Evolutionary conservation across 1,140 invertebrate species (phyloP).

Genomic region (Gonatopus flavifemur): DNA sequence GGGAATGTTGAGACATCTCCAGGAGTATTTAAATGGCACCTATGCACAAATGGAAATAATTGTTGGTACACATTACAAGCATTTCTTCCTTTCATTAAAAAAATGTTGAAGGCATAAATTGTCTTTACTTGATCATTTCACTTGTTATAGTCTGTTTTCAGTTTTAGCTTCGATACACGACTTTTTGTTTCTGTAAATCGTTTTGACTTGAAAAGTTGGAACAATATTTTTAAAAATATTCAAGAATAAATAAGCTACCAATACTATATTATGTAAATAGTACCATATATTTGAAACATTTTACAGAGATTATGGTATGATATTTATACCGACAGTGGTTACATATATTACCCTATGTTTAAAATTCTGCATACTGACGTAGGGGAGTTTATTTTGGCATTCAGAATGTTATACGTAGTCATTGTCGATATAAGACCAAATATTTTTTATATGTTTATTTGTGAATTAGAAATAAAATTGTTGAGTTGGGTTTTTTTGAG

Average conservation of each 20-base stretch:
- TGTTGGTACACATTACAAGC: slow-evolving; percentile 25
- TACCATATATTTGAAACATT: background rate
- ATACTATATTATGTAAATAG: background rate
- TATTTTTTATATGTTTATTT: too few species aligned
- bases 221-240: slow-evolving; percentile 22
- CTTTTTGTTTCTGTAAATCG: slow-evolving; percentile 38
- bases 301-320: background rate
- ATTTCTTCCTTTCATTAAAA: slow-evolving; percentile 34
- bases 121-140: slow-evolving; percentile 41
- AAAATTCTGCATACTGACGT: too few species aligned
- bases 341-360: background rate
- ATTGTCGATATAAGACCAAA: too few species aligned
- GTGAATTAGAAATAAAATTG: slow-evolving; percentile 3
- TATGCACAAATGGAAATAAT: slow-evolving; percentile 29
- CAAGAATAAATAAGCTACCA: background rate
- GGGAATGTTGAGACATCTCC: slow-evolving; percentile 22
- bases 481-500: slow-evolving; percentile 14
- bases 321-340: slow-evolving; percentile 1
- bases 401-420: too few species aligned
- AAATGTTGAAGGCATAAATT: slow-evolving; percentile 43
- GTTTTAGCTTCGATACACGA: slow-evolving; percentile 47
- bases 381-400: too few species aligned
- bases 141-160: slow-evolving; percentile 46
- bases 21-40: slow-evolving; percentile 30
- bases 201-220: slow-evolving; percentile 40